Conservation (phyloP, 1,140 invertebrate genomes). For the Vanessa atalanta region DNA sequence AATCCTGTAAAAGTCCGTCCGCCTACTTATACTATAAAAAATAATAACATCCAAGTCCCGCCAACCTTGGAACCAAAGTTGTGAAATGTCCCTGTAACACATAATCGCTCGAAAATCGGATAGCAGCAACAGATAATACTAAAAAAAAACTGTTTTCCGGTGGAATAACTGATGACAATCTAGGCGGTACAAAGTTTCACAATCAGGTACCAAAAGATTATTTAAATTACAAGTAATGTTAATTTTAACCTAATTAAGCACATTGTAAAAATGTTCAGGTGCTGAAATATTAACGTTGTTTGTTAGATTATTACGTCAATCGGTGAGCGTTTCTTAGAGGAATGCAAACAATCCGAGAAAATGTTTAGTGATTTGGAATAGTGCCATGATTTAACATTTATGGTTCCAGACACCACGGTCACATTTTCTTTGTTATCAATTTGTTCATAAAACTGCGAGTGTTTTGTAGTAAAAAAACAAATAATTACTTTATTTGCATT, state of each 20-base stretch:
- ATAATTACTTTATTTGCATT: no score
- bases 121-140: no score
- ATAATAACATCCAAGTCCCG: no score
- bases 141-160: no score
- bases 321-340: slow-evolving; percentile 41
- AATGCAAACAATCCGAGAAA: slow-evolving; percentile 69
- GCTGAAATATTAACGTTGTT: slow-evolving; percentile 11
- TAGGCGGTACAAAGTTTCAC: no score
- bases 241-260: slow-evolving; percentile 9
- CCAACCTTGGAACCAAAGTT: no score
- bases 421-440: slow-evolving; percentile 28
- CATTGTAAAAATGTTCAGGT: slow-evolving; percentile 13
- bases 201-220: no score
- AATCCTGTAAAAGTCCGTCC: no score
- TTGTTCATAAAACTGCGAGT: slow-evolving; percentile 17
- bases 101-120: no score
- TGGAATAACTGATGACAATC: no score
- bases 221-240: neutral
- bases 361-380: slow-evolving; percentile 68
- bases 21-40: no score
- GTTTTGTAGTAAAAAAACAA: neutral
- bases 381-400: slow-evolving; percentile 63
- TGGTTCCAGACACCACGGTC: slow-evolving; percentile 36
- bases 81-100: no score
- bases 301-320: slow-evolving; percentile 58